Percentiles rank a stretch among this genome's conserved stretches.
These are phyloP conservation scores for Cepaea hortensis DNA, from an alignment of 2,888 invertebrate genomes.

Conservation along the genomic window DNA sequence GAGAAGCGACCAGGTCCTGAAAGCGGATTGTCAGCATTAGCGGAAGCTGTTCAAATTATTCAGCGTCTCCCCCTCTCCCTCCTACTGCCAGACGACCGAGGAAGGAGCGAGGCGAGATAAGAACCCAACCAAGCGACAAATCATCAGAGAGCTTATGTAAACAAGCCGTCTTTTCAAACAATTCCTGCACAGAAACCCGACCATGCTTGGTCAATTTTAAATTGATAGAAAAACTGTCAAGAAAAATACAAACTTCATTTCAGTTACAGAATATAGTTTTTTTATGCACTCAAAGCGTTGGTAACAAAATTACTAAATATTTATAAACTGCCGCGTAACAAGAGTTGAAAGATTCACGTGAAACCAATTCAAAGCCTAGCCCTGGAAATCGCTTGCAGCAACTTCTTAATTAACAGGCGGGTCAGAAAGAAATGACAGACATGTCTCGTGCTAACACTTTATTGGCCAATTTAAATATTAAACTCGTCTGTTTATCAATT, in stretches of 20 bases:
- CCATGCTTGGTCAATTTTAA: background rate
- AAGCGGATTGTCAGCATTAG: constrained; percentile 41
- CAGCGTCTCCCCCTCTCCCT: background rate
- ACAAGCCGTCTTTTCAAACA: background rate
- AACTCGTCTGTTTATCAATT: background rate
- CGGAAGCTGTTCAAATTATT: constrained; percentile 4
- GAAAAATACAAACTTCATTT: background rate
- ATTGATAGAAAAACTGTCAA: background rate
- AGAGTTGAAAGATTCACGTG: background rate
- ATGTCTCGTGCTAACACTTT: background rate
- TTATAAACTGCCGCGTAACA: too few species aligned
- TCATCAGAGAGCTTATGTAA: background rate
- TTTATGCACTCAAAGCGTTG: too few species aligned
- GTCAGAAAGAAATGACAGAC: background rate
- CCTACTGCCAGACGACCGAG: background rate
- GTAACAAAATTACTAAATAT: too few species aligned
- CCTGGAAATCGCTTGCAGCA: background rate
- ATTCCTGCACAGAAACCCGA: background rate
- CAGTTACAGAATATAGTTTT: too few species aligned
- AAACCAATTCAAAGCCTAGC: background rate
- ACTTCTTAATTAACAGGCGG: background rate
- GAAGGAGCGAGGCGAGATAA: background rate
- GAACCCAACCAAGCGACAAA: constrained; percentile 1
- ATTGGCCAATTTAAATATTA: constrained; percentile 22
- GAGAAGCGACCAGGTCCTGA: background rate